Evolutionary conservation across 2,888 invertebrate genomes (phyloP), one percentile per base, ranked within the genome.

Genomic region (Clostera curtula): DNA sequence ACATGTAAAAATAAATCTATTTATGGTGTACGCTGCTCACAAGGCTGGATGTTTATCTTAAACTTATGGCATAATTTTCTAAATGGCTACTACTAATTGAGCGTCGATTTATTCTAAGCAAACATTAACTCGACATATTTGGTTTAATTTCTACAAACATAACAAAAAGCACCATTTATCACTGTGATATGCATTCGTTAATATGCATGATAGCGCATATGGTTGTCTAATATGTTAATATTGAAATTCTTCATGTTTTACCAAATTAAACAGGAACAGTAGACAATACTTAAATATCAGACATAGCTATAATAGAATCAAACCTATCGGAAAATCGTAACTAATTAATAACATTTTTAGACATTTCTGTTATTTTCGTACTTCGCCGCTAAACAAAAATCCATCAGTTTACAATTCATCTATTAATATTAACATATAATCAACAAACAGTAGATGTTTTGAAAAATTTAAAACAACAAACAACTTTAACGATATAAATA

Each of bases 131-230:
- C 54, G 58, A 56, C 46, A 63, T 64, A 72, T 79, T 77, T 77
- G 79, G 79, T 73, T 69, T 69, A 64, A 62, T 65, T 58, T 64
- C 59, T 69, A 74, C 58, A 64, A 60, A 61, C 61, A 55, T 64
- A 68, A 58, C 43, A 47, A 69, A 69, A 61, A 77, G 79, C 79
- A 79, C 79, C 77, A 56, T 54, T 36, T 67, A 72, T 73, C 74
- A 73, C 74, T 62, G 63, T 55, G 43, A 45, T 51, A 46, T 44
- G 47, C 41, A 54, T 65, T 73, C 70, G 73, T 67, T 73, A 68
- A 14, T 15, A 23, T 15, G 9, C 6, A 23, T 16, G 7, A 5
- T 22, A 10, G 12, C n/a, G n/a, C n/a, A n/a, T n/a, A n/a, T n/a
- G n/a, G n/a, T n/a, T n/a, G n/a, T n/a, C n/a, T n/a, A n/a, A n/a